Evolutionary conservation across 2,888 invertebrate genomes (phyloP).

Genomic region (Torymus texanus): DNA sequence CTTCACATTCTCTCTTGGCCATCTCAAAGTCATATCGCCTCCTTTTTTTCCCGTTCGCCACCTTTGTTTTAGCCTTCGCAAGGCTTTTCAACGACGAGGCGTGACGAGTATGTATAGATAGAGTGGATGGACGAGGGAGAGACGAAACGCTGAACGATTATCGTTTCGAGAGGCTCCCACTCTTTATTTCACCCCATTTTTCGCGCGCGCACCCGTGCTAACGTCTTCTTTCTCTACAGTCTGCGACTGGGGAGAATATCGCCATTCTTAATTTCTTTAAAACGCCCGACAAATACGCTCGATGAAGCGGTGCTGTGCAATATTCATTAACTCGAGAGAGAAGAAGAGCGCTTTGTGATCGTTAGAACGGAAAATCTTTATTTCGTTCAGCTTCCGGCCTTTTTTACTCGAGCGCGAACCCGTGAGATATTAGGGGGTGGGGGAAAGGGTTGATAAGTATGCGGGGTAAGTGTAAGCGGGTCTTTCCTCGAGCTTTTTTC

Average conservation of each 20-base stretch:
- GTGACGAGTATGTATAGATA: conserved; percentile 56
- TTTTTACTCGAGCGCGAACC: conserved; percentile 10
- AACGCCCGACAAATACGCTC: conserved; percentile 53
- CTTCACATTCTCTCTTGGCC: conserved; percentile 50
- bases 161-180: conserved; percentile 61
- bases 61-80: conserved; percentile 71
- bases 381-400: conserved; percentile 40
- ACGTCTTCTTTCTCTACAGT: too few species aligned
- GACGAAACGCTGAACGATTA: conserved; percentile 63
- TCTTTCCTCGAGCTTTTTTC: conserved; percentile 35
- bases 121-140: conserved; percentile 51
- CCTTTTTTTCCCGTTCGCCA: conserved; percentile 54
- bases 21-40: conserved; percentile 67
- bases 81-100: conserved; percentile 70
- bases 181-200: conserved; percentile 62
- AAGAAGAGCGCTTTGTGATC: conserved; percentile 54
- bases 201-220: too few species aligned
- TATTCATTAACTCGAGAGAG: conserved; percentile 56
- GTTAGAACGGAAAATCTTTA: conserved; percentile 56
- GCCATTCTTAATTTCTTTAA: conserved; percentile 56
- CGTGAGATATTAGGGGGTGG: conserved; percentile 51
- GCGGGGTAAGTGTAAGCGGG: too few species aligned
- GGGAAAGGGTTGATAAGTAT: not conserved
- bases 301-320: conserved; percentile 54
- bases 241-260: conserved; percentile 43